Evolutionary conservation across 2,888 invertebrate genomes (phyloP).

Genomic region (Periphyllus acericola): DNA sequence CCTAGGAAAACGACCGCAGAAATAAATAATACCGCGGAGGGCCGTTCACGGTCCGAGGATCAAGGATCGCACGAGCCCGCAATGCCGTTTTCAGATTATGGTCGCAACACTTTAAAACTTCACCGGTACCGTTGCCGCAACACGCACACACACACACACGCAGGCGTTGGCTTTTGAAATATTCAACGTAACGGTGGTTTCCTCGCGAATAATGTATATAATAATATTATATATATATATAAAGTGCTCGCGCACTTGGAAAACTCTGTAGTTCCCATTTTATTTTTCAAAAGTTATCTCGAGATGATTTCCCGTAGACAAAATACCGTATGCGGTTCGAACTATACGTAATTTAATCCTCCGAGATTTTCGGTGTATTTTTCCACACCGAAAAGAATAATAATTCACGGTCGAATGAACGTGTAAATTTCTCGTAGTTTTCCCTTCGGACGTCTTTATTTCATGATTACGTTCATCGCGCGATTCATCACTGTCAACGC

Average conservation of each 20-base stretch:
- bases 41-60: conserved; percentile 62
- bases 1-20: conserved; percentile 59
- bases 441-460: conserved; percentile 7
- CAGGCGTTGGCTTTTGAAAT: conserved; percentile 44
- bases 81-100: conserved; percentile 54
- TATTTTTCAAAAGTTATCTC: background rate
- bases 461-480: conserved; percentile 1
- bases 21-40: conserved; percentile 52
- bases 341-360: background rate
- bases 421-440: conserved; percentile 9
- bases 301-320: background rate
- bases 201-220: background rate
- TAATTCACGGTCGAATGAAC: background rate
- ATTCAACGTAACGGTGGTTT: conserved; percentile 30
- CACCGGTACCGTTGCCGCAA: conserved; percentile 8
- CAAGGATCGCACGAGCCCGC: conserved; percentile 56
- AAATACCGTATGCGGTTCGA: background rate
- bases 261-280: background rate
- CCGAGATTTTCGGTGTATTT: background rate
- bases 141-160: background rate
- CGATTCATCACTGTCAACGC: conserved; percentile 46
- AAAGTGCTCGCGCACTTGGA: background rate
- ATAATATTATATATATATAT: background rate
- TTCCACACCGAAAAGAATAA: background rate
- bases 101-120: conserved; percentile 60